Evolutionary conservation across 2,113 vertebrate species (phyloP).

Genomic region (Pteruthius melanotis): DNA sequence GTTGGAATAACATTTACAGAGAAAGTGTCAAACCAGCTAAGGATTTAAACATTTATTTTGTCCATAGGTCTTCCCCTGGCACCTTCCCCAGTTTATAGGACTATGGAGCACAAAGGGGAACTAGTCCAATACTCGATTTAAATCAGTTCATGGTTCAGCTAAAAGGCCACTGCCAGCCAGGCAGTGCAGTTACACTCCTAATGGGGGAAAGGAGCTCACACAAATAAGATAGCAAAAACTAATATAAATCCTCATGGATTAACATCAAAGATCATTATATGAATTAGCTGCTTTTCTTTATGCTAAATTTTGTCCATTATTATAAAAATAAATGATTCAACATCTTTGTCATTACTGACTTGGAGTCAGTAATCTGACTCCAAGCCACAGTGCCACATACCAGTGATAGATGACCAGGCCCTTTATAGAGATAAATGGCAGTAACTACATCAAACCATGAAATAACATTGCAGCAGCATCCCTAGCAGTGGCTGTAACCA

Average conservation of each 20-base stretch:
- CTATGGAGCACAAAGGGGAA: background rate
- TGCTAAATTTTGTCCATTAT: background rate
- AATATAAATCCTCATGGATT: background rate
- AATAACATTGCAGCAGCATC: background rate
- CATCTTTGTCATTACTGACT: too few species aligned
- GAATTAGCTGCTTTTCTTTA: background rate
- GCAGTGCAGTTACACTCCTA: background rate
- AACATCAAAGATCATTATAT: background rate
- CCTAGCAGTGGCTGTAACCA: background rate
- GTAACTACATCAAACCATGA: background rate
- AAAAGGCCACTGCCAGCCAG: slow-evolving; percentile 5
- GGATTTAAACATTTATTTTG: background rate
- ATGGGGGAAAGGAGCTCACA: background rate
- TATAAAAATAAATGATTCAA: background rate
- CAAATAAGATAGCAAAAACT: background rate
- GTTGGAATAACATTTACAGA: background rate
- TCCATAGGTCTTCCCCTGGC: background rate
- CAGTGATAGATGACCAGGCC: background rate
- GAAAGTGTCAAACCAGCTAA: background rate
- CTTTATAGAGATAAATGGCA: slow-evolving; percentile 4
- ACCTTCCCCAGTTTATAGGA: background rate
- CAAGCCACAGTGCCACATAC: background rate
- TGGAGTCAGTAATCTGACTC: background rate
- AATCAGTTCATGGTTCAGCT: background rate
- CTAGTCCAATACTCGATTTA: background rate